Percentiles rank a stretch among this genome's conserved stretches.
Evolutionary conservation across 2,113 vertebrate species (phyloP).

Genomic region (Pardalotus punctatus): DNA sequence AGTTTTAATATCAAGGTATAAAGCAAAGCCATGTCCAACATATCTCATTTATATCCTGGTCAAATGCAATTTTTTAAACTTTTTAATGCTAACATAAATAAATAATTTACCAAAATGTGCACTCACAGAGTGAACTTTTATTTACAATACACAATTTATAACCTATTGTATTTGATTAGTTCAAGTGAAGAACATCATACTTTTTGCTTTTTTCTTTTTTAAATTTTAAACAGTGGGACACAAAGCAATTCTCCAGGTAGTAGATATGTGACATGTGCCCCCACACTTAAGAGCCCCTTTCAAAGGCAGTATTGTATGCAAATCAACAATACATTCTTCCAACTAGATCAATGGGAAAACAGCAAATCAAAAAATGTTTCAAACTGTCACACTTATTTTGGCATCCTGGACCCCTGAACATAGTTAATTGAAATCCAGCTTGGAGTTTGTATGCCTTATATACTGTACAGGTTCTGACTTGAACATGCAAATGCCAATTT

Average conservation of each 20-base stretch:
- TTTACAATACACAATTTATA: constrained; percentile 98
- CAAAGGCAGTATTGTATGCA: constrained; percentile 83
- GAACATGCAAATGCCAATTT: constrained; percentile 80
- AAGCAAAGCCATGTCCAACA: constrained; percentile 80
- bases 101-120: constrained; percentile 99
- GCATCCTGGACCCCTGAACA: constrained; percentile 88
- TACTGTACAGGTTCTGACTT: constrained; percentile 79
- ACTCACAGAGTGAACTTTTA: constrained; percentile 99
- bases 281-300: constrained; percentile 75
- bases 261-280: constrained; percentile 79
- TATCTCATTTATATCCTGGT: constrained; percentile 83
- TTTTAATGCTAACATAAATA: constrained; percentile 99
- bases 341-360: constrained; percentile 81
- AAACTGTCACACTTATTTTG: constrained; percentile 81
- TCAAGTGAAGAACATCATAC: constrained; percentile 83
- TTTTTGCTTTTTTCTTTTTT: constrained; percentile 71
- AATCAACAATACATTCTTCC: constrained; percentile 78
- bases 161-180: constrained; percentile 91
- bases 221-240: constrained; percentile 73
- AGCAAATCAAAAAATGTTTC: constrained; percentile 81
- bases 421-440: constrained; percentile 77
- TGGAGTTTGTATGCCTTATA: constrained; percentile 78
- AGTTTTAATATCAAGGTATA: constrained; percentile 85
- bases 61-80: constrained; percentile 86
- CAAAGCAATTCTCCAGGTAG: constrained; percentile 75